Evolutionary conservation across 2,797 vertebrate genomes (phyloP), one percentile per base, ranked within the genome.

Genomic region (Lophius americanus): DNA sequence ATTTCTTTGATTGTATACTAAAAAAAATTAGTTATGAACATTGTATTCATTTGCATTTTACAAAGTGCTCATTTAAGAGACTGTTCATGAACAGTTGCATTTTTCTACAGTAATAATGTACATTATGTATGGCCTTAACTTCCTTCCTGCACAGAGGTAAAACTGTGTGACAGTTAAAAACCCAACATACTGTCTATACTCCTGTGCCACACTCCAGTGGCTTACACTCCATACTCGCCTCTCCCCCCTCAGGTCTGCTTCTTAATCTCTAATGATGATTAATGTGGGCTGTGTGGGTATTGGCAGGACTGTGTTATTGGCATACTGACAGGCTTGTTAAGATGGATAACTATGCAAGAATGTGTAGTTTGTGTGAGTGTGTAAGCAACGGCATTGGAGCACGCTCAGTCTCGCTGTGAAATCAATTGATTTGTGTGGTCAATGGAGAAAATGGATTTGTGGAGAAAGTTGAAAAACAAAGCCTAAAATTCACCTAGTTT

Each of bases 231-330:
- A 73, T 65, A 68, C 72, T 81, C 70, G 14, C n/a, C 53, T 60
- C 72, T 68, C 73, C 71, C 38, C 66, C 64, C 65, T 67, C 75
- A 68, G 73, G 75, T 79, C 78, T 78, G 79, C 81, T 68, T 76
- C 73, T 75, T 85, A 87, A 87, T 91, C 87, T 81, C 76, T 92
- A 91, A 92, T 90, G 85, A 85, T 92, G 92, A 94, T 91, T 84
- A 88, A 93, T 91, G 90, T 75, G 68, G 67, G 64, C 81, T 76
- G 62, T 64, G 75, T 69, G 78, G 50, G 50, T 88, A 90, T 92
- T 88, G 91, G 87, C 92, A 88, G 84, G 60, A n/a, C 64, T 23
- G 50, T 69, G 78, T 83, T 91, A 92, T 91, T 85, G 90, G 86
- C 87, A 81, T 81, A 58, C 79, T 85, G 88, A 89, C 89, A 86